These are phyloP conservation scores for Platycercus adscitus DNA, from an alignment of 2,113 vertebrate genomes.

Conservation along the genomic window DNA sequence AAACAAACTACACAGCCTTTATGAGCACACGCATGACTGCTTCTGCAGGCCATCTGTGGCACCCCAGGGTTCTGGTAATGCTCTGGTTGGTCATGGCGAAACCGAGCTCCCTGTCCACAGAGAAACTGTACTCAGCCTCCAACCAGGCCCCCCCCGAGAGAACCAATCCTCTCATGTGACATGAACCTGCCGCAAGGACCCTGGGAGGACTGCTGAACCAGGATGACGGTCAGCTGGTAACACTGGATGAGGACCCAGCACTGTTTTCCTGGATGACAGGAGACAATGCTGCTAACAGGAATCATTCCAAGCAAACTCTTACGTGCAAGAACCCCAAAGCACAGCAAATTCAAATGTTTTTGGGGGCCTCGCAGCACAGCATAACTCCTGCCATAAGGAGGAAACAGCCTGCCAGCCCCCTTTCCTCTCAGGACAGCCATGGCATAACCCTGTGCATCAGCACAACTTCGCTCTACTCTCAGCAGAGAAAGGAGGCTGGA, in stretches of 20 bases:
- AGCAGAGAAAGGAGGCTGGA: neutral
- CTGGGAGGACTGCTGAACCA: neutral
- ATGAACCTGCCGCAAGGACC: accelerated
- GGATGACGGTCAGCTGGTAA: neutral
- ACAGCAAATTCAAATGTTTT: neutral
- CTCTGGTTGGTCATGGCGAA: accelerated
- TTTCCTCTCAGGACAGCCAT: neutral
- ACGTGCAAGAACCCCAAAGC: neutral
- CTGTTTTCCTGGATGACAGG: accelerated
- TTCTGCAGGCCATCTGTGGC: neutral
- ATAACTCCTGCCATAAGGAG: neutral
- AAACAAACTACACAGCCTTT: neutral
- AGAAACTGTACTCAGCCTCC: neutral
- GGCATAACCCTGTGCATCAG: neutral
- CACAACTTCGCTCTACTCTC: neutral
- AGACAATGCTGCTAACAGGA: neutral
- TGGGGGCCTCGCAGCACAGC: accelerated
- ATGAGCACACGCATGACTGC: accelerated
- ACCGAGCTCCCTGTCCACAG: too few species aligned
- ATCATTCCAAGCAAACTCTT: neutral
- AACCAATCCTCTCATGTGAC: neutral
- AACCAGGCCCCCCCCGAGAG: accelerated
- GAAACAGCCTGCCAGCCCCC: neutral
- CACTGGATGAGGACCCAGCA: neutral
- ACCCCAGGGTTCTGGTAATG: too few species aligned